phyloP scores from a whole-genome alignment of 2,797 vertebrate genomes.

The Hydrophis major region DNA sequence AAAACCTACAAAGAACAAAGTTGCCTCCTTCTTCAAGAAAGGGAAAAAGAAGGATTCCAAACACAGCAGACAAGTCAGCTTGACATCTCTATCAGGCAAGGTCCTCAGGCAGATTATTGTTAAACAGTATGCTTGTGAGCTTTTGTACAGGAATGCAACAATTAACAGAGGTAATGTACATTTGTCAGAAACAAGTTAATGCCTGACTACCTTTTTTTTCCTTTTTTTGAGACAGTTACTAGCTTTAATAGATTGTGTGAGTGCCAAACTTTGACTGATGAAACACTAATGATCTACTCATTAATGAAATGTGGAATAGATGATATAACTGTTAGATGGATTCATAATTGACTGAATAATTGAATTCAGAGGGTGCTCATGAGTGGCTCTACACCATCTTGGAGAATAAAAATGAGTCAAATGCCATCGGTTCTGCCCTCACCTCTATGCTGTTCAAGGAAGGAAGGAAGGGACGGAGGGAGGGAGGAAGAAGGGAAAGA shows the following conservation, averaged over 20 bases:
- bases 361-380: neutral
- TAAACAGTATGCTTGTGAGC: neutral
- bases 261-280: neutral
- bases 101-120: neutral
- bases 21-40: neutral
- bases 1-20: neutral
- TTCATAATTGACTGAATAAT: neutral
- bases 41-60: neutral
- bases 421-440: neutral
- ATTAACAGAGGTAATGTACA: neutral
- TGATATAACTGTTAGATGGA: neutral
- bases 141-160: neutral
- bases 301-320: neutral
- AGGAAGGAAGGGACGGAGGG: neutral
- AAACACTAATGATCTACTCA: neutral
- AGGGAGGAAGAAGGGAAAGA: neutral
- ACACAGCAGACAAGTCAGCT: neutral
- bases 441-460: neutral
- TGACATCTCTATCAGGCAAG: neutral
- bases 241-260: neutral
- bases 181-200: neutral
- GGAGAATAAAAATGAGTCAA: neutral
- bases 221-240: neutral
- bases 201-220: neutral
- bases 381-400: neutral